Conservation (phyloP, 2,113 vertebrate genomes). For the Seriola quinqueradiata region DNA sequence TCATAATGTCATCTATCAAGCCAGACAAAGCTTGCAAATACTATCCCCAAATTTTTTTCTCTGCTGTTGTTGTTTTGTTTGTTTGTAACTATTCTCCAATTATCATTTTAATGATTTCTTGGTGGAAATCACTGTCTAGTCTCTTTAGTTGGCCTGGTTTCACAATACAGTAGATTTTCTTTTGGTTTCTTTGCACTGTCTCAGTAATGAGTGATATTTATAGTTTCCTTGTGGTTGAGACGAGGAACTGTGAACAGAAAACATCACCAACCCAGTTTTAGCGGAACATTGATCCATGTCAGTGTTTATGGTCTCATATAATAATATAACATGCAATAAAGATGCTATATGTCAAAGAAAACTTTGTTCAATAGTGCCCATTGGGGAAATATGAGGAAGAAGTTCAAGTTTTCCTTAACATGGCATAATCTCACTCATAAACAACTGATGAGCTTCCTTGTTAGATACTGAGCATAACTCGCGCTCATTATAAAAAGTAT, state of each 20-base stretch:
- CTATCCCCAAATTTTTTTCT: not conserved
- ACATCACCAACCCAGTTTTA: not conserved
- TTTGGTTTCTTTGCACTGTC: not conserved
- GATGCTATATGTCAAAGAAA: conserved; percentile 1
- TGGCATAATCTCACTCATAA: not conserved
- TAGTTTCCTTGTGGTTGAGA: conserved; percentile 37
- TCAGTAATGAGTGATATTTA: conserved; percentile 9
- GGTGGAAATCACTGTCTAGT: conserved; percentile 1
- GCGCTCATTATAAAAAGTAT: not conserved
- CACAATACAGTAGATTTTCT: not conserved
- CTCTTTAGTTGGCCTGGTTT: conserved; percentile 5
- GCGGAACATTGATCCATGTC: not conserved
- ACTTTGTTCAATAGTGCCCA: not conserved
- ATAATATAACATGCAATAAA: conserved; percentile 9
- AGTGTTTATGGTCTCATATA: conserved; percentile 16
- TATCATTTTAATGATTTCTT: not conserved
- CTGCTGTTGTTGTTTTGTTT: too few relatives aligned
- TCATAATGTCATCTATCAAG: not conserved
- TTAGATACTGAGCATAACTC: not conserved
- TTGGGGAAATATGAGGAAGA: conserved; percentile 37
- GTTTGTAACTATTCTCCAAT: not conserved
- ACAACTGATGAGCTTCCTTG: not conserved
- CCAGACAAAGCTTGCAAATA: not conserved
- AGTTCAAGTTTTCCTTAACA: conserved; percentile 16
- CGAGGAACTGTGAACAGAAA: conserved; percentile 33